Evolutionary conservation across 2,797 vertebrate genomes (phyloP).

Genomic region (Ciconia nigra): DNA sequence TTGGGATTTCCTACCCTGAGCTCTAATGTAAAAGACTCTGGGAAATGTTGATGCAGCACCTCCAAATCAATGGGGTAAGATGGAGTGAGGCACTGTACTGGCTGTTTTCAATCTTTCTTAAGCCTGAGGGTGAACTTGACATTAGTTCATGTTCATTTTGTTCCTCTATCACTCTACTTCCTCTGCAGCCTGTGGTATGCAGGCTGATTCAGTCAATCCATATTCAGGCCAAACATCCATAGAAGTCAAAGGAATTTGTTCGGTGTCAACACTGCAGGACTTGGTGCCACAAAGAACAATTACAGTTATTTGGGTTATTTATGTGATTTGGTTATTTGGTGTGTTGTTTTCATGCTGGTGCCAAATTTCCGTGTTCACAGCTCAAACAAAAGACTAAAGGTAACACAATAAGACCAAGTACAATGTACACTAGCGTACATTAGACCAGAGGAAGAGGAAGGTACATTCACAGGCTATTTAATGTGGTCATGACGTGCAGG

Average conservation of each 20-base stretch:
- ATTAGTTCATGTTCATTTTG: not conserved
- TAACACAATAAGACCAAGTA: not conserved
- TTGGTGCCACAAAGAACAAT: not conserved
- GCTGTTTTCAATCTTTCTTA: not conserved
- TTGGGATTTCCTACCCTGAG: not conserved
- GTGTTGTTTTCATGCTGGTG: not conserved
- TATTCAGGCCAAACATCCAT: not conserved
- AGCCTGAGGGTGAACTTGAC: not conserved
- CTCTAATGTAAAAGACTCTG: not conserved
- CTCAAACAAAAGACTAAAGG: not conserved
- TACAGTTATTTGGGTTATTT: not conserved
- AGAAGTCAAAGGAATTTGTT: not conserved
- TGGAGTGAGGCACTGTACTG: not conserved
- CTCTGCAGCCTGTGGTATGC: not conserved
- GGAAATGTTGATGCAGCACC: not conserved
- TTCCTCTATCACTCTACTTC: not conserved
- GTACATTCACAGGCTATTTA: not conserved
- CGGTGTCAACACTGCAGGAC: not conserved
- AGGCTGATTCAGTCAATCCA: not conserved
- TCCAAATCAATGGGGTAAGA: not conserved
- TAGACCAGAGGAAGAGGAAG: not conserved
- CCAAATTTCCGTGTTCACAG: not conserved
- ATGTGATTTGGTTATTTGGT: not conserved
- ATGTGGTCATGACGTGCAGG: not conserved
- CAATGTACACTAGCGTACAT: not conserved